Conservation (phyloP, 2,113 vertebrate genomes). For the Neolamprologus modestus region DNA sequence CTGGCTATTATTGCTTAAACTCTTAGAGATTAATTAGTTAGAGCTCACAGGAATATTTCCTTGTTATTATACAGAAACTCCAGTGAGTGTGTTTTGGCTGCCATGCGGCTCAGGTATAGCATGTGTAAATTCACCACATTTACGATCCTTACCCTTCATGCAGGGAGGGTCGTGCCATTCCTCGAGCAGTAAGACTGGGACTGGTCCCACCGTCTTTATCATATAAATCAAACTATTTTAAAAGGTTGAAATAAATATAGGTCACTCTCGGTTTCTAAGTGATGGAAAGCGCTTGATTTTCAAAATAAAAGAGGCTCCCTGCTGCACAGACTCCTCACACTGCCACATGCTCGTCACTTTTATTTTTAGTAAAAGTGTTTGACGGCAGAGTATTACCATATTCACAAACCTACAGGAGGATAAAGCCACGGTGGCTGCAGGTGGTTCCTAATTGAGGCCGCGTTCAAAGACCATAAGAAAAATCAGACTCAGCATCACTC, state of each 20-base stretch:
- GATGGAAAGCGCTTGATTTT: not conserved
- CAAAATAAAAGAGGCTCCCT: not conserved
- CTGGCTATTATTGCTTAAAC: not conserved
- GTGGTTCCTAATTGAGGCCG: not conserved
- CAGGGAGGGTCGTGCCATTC: not conserved
- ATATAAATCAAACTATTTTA: not conserved
- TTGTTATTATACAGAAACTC: not conserved
- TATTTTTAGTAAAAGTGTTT: not conserved
- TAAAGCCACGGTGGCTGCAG: not conserved
- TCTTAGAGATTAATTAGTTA: not conserved
- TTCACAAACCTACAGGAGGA: not conserved
- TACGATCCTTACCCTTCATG: not conserved
- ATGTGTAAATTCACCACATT: not conserved
- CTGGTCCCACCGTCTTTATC: not conserved
- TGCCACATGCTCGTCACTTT: not conserved
- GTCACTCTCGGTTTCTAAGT: not conserved
- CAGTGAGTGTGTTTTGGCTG: not conserved
- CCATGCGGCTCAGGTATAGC: not conserved
- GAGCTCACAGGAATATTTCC: not conserved
- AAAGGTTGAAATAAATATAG: not conserved
- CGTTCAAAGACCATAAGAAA: not conserved
- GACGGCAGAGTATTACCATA: not conserved
- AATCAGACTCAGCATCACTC: not conserved
- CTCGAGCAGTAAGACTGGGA: not conserved
- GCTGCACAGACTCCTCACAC: not conserved